These are phyloP conservation scores for Anastrepha ludens DNA, from an alignment of 1,140 invertebrate species.

Conservation along the genomic window DNA sequence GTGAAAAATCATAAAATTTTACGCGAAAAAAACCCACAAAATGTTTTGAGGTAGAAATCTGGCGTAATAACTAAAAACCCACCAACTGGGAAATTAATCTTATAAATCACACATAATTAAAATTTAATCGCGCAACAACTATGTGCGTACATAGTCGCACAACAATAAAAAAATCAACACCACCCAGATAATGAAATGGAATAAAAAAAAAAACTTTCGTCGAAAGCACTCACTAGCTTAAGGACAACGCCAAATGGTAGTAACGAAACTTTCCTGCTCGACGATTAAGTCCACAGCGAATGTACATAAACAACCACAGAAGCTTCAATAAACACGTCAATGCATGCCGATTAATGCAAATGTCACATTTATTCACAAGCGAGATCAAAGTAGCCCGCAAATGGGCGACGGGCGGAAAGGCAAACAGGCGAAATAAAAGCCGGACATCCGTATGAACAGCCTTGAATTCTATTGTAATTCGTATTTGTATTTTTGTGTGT, in stretches of 20 bases:
- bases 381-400: background rate
- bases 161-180: background rate
- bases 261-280: no score
- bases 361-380: constrained; percentile 2
- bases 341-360: background rate
- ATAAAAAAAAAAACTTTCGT: no score
- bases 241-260: background rate
- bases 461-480: background rate
- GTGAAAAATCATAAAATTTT: no score
- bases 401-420: background rate
- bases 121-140: background rate
- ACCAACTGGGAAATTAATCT: background rate
- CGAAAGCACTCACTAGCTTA: no score
- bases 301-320: background rate
- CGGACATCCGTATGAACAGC: background rate
- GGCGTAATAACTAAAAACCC: background rate
- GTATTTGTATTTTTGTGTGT: background rate
- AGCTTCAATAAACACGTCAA: background rate
- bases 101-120: constrained; percentile 27
- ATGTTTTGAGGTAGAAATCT: no score
- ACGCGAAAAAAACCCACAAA: no score
- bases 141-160: background rate
- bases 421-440: background rate
- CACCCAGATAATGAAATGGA: background rate
- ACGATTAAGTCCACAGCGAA: background rate